These are phyloP conservation scores for Centropus unirufus DNA, from an alignment of 2,113 vertebrate species.

Conservation along the genomic window DNA sequence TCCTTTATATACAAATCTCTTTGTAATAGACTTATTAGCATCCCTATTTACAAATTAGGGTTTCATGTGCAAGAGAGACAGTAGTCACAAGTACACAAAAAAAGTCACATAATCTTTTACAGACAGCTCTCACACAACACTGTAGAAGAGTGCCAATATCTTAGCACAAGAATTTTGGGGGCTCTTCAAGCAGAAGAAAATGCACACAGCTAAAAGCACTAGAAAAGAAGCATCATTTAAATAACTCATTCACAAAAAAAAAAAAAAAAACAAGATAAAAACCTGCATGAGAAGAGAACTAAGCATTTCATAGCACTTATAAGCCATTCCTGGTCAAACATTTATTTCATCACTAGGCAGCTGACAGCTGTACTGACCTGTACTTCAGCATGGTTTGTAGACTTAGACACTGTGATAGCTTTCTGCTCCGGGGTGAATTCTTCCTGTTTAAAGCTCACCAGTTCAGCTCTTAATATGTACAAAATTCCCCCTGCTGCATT, in stretches of 20 bases:
- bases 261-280: neutral
- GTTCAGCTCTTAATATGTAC: neutral
- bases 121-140: neutral
- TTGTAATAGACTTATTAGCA: neutral
- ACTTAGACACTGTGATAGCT: neutral
- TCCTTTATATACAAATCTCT: neutral
- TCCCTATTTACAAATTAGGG: neutral
- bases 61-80: constrained; percentile 4
- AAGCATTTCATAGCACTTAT: neutral
- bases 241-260: neutral
- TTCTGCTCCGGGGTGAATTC: neutral
- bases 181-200: neutral
- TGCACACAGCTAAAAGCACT: neutral
- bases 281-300: neutral
- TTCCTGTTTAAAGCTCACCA: neutral
- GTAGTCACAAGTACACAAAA: neutral
- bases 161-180: neutral
- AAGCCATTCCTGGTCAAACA: neutral
- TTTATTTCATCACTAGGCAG: neutral
- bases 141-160: neutral
- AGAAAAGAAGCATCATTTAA: neutral
- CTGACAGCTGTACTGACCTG: neutral
- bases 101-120: neutral
- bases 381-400: neutral
- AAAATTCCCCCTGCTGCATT: neutral